A percentile compares a stretch with the other conserved stretches of the same genome.
Conservation (phyloP, 2,113 vertebrate genomes). For the Grallaria varia region DNA sequence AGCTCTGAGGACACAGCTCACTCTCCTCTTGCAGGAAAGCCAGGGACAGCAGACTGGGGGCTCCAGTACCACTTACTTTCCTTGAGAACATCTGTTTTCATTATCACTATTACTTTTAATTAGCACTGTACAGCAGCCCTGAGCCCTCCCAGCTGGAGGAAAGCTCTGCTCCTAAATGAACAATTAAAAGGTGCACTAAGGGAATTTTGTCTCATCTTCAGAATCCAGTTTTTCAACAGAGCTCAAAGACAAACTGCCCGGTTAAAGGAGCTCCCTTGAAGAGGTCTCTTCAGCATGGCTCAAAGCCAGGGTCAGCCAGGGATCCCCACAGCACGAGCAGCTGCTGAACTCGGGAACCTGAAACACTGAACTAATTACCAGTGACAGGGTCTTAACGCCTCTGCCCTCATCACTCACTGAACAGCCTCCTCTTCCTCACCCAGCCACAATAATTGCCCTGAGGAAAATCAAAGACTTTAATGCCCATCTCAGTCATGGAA, state of each 20-base stretch:
- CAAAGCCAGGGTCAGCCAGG: background rate
- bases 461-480: slow-evolving; percentile 12
- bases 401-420: background rate
- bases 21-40: background rate
- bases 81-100: slow-evolving; percentile 60
- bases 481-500: background rate
- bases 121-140: slow-evolving; percentile 57
- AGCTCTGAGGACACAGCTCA: background rate
- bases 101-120: slow-evolving; percentile 65
- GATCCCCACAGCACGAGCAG: background rate
- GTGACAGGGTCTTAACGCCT: background rate
- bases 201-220: slow-evolving; percentile 46
- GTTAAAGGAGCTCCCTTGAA: slow-evolving; percentile 29
- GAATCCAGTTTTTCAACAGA: slow-evolving; percentile 38
- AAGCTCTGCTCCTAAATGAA: slow-evolving; percentile 55
- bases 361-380: background rate
- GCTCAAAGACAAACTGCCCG: slow-evolving; percentile 19
- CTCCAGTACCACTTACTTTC: background rate
- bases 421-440: slow-evolving; percentile 9
- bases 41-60: background rate
- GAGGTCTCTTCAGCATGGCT: background rate
- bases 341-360: background rate
- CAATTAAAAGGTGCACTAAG: slow-evolving; percentile 45
- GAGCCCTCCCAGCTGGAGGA: slow-evolving; percentile 54
- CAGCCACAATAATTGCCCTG: slow-evolving; percentile 14